Base-by-base conservation (phyloP, 2,888 invertebrate species). In the Alsophila aescularia region DNA sequence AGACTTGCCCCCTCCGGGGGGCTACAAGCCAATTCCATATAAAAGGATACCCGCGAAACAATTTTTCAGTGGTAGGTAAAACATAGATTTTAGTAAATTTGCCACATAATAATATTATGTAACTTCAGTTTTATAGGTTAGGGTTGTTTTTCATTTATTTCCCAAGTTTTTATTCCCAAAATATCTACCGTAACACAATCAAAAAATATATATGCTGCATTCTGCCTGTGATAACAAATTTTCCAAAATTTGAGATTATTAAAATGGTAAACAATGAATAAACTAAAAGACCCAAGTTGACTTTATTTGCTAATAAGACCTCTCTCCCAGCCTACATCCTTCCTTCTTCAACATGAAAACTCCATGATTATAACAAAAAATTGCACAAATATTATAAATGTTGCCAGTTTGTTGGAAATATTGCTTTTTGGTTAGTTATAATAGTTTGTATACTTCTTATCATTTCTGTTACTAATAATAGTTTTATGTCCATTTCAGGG, bases 1-100 rank as follows among this genome's bases (percentile, higher is more conserved):
- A 89, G 99, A 99, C 90, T 93, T 99, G 93, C 98, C 99, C 75
- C 99, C 99, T 60, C 87, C 93, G 50, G 98, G 98, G 77, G 99
- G 99, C 67, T 99, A 98, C 83, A 93, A 93, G 64, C 93, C 95
- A 14, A 95, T 98, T 63, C 93, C 93, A 40, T 96, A 87, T 76
- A 92, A 93, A 67, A 93, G 97, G 72, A 83, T 95, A 39, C 96
- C 96, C 27, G 94, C 96, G n/a, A 96, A 93, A 84, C 84, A 90
- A 58, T 94, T 93, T 73, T 95, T 96, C 62, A 93, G 93, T 66
- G 95, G 96, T 96, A 89, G 81, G 85, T 71, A 45, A 40, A 51
- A 31, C 39, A 47, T 37, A 32, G 39, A 5, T 48, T 37, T 18
- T 14, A 24, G 18, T n/a, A 21, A 48, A 41, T 42, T 60, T 52